Conservation (phyloP, 2,113 vertebrate genomes). For the Gymnorhina tibicen region DNA sequence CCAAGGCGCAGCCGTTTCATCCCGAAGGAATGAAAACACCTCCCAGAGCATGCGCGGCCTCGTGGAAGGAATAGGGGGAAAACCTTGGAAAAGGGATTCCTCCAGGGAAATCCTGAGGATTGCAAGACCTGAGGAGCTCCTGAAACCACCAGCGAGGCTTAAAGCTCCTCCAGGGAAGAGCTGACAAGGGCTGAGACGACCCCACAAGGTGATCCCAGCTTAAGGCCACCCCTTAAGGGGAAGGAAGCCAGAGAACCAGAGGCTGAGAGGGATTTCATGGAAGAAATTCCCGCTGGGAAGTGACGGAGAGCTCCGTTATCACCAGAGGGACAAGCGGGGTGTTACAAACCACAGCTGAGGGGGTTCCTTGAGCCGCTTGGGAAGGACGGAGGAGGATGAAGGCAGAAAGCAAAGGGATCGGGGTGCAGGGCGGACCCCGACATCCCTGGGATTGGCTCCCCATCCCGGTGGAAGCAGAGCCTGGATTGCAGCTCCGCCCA, state of each 20-base stretch:
- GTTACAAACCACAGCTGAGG: background rate
- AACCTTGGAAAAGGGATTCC: background rate
- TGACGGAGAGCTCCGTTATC: accelerated
- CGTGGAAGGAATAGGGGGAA: background rate
- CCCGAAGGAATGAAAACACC: background rate
- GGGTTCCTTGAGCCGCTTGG: background rate
- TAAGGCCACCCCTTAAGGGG: background rate
- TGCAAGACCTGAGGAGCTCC: background rate
- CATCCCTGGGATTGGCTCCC: background rate
- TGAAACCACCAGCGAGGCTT: background rate
- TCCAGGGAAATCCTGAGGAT: background rate
- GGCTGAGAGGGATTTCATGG: background rate
- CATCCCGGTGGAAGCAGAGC: background rate
- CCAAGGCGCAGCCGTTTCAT: background rate
- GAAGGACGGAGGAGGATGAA: background rate
- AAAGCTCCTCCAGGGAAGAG: background rate
- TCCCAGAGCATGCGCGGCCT: accelerated
- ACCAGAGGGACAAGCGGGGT: accelerated
- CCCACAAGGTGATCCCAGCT: background rate
- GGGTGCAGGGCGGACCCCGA: accelerated
- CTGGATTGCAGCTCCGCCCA: background rate
- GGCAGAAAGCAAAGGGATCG: background rate
- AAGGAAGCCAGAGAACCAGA: background rate
- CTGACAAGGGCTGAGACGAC: background rate
- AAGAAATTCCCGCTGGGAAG: background rate